Conservation (phyloP, 35 echinoderm and acorn worm genomes). For the Ptychodera flava region DNA sequence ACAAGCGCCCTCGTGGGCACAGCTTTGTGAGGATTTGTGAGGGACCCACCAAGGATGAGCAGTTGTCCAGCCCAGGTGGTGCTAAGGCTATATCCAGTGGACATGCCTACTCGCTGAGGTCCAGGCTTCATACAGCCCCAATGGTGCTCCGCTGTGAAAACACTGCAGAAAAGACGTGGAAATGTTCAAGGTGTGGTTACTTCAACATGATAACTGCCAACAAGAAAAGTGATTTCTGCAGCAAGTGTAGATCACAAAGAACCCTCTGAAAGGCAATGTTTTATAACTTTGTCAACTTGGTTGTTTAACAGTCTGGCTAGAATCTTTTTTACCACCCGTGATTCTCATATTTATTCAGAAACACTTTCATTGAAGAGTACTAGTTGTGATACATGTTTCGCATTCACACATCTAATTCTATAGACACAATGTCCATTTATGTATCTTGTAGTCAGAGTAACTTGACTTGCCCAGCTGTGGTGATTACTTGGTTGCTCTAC, state of each 20-base stretch:
- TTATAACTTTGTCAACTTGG: too few species aligned
- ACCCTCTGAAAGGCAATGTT: background rate
- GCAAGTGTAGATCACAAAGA: background rate
- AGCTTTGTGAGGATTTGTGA: constrained; percentile 41
- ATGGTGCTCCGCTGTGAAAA: background rate
- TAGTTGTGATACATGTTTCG: too few species aligned
- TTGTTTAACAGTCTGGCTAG: too few species aligned
- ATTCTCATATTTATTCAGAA: too few species aligned
- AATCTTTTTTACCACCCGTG: too few species aligned
- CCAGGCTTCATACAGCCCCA: background rate
- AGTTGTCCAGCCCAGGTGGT: background rate
- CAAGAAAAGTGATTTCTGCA: background rate
- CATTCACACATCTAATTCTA: too few species aligned
- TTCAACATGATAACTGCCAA: background rate
- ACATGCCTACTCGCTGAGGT: background rate
- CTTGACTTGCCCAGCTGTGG: too few species aligned
- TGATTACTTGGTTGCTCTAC: too few species aligned
- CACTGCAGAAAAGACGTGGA: background rate
- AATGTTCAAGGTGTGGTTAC: background rate
- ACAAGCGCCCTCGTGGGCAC: constrained; percentile 67
- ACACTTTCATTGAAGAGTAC: too few species aligned
- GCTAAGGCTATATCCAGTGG: background rate
- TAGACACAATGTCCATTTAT: too few species aligned
- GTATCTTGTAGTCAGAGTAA: too few species aligned
- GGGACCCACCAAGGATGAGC: background rate